Conservation (phyloP, 2,113 vertebrate genomes). For the Gallinago undulata region DNA sequence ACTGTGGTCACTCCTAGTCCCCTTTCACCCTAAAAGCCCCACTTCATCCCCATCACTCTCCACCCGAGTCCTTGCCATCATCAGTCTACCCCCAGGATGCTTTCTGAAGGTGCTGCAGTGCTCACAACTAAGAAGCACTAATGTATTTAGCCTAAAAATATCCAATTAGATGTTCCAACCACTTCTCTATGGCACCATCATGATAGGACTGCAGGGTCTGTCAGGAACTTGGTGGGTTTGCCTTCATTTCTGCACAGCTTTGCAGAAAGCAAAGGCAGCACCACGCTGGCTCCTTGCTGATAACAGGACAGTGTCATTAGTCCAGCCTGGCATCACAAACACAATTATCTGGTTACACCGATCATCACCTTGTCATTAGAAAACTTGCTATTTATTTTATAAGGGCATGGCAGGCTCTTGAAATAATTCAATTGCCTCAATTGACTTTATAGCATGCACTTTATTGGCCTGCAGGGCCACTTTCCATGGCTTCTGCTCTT, state of each 20-base stretch:
- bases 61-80: rapidly evolving
- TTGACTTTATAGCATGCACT: not conserved
- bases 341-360: not conserved
- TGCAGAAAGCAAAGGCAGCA: not conserved
- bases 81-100: not conserved
- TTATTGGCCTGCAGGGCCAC: not conserved
- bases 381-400: conserved; percentile 47
- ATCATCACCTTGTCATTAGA: not conserved
- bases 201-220: not conserved
- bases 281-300: not conserved
- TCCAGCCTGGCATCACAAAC: not conserved
- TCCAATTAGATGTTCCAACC: not conserved
- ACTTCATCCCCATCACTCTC: not conserved
- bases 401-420: not conserved
- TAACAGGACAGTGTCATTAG: not conserved
- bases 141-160: conserved; percentile 1
- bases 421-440: not conserved
- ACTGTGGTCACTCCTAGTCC: not conserved
- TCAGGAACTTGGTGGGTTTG: not conserved
- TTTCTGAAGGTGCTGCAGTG: not conserved
- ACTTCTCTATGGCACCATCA: not conserved
- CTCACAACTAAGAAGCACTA: not conserved
- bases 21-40: not conserved
- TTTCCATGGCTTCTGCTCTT: not conserved
- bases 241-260: not conserved